Evolutionary conservation across 2,797 vertebrate genomes (phyloP), one percentile per base, ranked within the genome.

Genomic region (Alca torda): DNA sequence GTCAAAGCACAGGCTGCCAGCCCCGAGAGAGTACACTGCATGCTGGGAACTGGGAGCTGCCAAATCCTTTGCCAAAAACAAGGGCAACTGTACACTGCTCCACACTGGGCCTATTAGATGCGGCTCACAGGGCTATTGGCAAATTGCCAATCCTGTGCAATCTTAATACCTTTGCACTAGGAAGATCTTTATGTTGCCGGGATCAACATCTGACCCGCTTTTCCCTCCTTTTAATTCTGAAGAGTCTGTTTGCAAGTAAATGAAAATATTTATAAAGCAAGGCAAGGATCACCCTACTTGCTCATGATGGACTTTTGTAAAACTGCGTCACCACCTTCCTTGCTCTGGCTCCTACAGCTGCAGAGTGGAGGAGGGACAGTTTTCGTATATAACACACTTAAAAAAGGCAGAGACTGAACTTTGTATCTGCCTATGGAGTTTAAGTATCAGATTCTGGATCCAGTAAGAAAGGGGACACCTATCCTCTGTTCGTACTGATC

Each of bases 171-270:
- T 89, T 65, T 69, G 30, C 84, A 73, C 65, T 57, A 51, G 54
- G 51, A 78, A 94, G 89, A 76, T 67, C 82, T 91, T 84, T 51
- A 65, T 46, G 65, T 78, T 90, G 61, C 57, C 79, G 35, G 54
- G 57, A 90, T 92, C 87, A 43, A 93, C 48, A 91, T 39, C 76
- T 90, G 79, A 95, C 59, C 77, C 56, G 70, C 57, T 90, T 92
- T 90, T 41, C 48, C 41, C 72, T 89, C 73, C 43, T 59, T 91
- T 72, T 53, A 84, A 65, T 80, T 94, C 91, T 76, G 37, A 37
- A 51, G 51, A 76, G 60, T 37, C 75, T 73, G 18, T 53, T 85
- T 64, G 69, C 21, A 91, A 11, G 1, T 51, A 56, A 89, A 41
- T 81, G 20, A 75, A 93, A 94, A 45, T 72, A 72, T 45, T 69